Conservation (phyloP, 2,888 invertebrate genomes). For the Brachyopa scutellaris region DNA sequence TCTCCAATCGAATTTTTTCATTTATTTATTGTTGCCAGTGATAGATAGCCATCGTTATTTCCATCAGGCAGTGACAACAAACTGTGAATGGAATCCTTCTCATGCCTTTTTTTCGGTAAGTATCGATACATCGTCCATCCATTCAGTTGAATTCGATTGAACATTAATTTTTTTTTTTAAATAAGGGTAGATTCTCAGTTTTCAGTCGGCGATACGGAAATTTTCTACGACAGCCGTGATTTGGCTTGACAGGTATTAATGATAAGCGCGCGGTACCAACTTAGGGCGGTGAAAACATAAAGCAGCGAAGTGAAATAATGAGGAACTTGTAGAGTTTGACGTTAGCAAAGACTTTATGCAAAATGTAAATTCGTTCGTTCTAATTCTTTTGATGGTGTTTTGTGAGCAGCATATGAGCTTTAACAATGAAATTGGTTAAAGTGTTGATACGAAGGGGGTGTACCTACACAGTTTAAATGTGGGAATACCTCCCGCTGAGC, state of each 20-base stretch:
- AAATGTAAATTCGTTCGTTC: not conserved
- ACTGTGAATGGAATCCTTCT: no score
- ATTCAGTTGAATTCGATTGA: no score
- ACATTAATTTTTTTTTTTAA: no score
- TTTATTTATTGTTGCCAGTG: no score
- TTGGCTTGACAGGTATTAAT: constrained; percentile 23
- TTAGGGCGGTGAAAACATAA: not conserved
- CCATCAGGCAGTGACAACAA: no score
- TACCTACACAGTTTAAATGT: not conserved
- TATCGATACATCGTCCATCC: no score
- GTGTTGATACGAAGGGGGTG: not conserved
- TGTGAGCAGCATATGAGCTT: not conserved
- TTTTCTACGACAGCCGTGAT: constrained; percentile 19
- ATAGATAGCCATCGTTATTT: no score
- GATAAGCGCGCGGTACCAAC: not conserved
- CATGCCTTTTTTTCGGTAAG: no score
- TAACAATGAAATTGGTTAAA: not conserved
- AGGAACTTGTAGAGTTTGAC: not conserved
- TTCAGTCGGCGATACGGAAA: not conserved
- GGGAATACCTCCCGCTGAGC: not conserved
- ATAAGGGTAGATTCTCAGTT: not conserved
- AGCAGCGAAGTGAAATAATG: constrained; percentile 23
- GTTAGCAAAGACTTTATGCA: not conserved
- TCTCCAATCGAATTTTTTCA: no score
- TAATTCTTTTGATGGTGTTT: not conserved